These are phyloP conservation scores for Rhincodon typus DNA, from an alignment of 2,797 vertebrate genomes.

Conservation along the genomic window DNA sequence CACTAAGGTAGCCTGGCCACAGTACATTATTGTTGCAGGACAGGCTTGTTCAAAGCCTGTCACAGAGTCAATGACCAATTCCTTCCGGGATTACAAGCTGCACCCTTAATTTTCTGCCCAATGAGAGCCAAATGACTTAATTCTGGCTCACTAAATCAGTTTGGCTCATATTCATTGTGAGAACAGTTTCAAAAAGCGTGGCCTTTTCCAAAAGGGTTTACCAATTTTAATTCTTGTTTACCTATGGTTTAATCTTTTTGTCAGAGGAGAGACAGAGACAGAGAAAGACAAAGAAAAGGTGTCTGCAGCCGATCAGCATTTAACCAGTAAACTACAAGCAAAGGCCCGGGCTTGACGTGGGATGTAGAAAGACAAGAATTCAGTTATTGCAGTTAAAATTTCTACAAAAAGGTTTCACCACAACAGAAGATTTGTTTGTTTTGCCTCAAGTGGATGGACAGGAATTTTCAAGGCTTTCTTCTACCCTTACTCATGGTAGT, in stretches of 20 bases:
- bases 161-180: not conserved
- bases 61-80: too few relatives aligned
- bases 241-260: not conserved
- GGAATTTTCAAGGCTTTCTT: too few relatives aligned
- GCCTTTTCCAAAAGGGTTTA: too few relatives aligned
- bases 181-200: too few relatives aligned
- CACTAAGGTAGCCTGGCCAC: too few relatives aligned
- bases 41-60: too few relatives aligned
- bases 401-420: not conserved
- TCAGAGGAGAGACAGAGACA: too few relatives aligned
- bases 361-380: not conserved
- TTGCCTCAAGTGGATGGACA: not conserved
- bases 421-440: not conserved
- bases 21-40: too few relatives aligned
- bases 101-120: not conserved
- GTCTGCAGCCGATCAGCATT: not conserved
- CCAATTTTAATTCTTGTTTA: not conserved
- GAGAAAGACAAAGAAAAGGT: not conserved
- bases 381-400: not conserved
- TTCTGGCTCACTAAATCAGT: not conserved
- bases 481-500: not conserved
- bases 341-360: not conserved
- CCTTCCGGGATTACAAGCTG: too few relatives aligned
- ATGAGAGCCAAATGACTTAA: not conserved
- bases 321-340: not conserved